Evolutionary conservation across 1,140 invertebrate genomes (phyloP).

Genomic region (Habropoda laboriosa): DNA sequence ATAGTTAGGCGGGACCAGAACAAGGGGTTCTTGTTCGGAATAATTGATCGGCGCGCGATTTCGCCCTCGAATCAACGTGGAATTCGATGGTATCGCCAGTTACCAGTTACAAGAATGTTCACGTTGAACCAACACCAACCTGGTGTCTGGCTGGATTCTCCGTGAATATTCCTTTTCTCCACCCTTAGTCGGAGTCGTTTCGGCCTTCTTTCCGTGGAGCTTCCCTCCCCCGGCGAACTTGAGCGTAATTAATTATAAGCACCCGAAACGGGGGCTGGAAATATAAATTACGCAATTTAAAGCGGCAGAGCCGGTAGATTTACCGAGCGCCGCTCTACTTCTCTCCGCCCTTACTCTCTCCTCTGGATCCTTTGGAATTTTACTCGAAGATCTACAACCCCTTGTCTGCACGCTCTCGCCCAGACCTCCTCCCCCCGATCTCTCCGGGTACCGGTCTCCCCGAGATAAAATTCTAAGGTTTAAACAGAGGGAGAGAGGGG

Average conservation of each 20-base stretch:
- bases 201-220: constrained; percentile 13
- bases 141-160: constrained; percentile 3
- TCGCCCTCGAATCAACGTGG: background rate
- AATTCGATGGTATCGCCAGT: constrained; percentile 44
- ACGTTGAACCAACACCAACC: background rate
- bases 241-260: constrained; percentile 65
- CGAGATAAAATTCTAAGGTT: constrained; percentile 14
- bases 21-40: background rate
- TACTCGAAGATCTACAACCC: constrained; percentile 14
- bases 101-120: constrained; percentile 31
- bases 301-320: constrained; percentile 59
- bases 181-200: constrained; percentile 7
- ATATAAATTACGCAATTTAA: constrained; percentile 70
- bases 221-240: constrained; percentile 52
- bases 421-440: background rate
- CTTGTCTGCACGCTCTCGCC: constrained; percentile 16
- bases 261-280: constrained; percentile 41
- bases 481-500: background rate
- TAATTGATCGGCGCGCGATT: constrained; percentile 29
- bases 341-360: background rate
- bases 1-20: background rate
- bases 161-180: constrained; percentile 13
- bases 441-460: background rate
- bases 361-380: constrained; percentile 39
- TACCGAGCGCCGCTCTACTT: constrained; percentile 35